Percentiles rank a stretch among this genome's conserved stretches.
phyloP scores from a whole-genome alignment of 2,797 vertebrate species.

The Trichosurus vulpecula region DNA sequence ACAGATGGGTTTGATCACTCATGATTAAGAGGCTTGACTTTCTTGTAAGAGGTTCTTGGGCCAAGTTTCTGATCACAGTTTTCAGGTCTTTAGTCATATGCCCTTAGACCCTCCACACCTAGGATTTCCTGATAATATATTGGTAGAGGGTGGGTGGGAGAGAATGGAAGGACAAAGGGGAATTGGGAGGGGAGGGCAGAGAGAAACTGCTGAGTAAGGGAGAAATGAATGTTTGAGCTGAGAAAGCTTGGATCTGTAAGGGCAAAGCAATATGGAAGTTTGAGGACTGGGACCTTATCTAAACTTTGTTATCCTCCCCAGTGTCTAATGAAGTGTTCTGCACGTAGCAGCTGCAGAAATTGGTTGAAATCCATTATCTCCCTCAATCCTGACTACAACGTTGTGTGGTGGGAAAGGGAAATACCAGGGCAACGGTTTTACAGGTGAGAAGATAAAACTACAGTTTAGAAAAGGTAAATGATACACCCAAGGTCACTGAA shows the following conservation, averaged over 20 bases:
- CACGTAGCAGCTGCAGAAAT: background rate
- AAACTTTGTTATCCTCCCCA: background rate
- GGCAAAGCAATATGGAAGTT: background rate
- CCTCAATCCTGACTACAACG: background rate
- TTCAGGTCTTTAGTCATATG: background rate
- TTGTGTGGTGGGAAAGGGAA: background rate
- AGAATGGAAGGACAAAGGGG: background rate
- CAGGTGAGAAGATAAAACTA: background rate
- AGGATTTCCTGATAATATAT: background rate
- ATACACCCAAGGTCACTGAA: background rate
- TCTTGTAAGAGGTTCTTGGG: background rate
- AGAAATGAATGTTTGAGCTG: background rate
- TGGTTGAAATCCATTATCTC: background rate
- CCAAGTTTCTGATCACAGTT: background rate
- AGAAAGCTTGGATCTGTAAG: conserved; percentile 8
- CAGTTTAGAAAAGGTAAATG: background rate
- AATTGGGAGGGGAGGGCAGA: background rate
- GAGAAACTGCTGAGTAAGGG: background rate
- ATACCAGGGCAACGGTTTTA: background rate
- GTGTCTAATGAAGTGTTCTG: background rate
- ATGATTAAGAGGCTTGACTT: conserved; percentile 35
- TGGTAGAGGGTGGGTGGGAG: background rate
- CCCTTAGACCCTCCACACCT: background rate
- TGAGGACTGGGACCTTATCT: background rate
- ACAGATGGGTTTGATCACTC: background rate